Evolutionary conservation across 2,888 invertebrate genomes (phyloP).

Genomic region (Amphimallon solstitiale): DNA sequence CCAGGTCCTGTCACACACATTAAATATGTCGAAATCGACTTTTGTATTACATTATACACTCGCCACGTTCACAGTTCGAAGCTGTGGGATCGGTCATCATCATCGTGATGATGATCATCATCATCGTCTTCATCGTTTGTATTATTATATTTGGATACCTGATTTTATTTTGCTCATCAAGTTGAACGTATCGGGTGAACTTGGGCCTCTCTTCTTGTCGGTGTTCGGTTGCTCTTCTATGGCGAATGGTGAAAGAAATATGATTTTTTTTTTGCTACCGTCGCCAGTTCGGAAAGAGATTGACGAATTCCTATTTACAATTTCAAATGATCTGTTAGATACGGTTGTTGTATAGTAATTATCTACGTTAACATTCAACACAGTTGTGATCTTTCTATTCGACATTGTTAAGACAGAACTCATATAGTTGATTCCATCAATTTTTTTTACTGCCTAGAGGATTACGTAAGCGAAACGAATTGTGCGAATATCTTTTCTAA

Average conservation of each 20-base stretch:
- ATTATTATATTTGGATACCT: slow-evolving; percentile 3
- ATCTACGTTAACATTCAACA: slow-evolving; percentile 1
- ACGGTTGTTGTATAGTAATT: slow-evolving; percentile 32
- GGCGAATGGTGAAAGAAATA: slow-evolving; percentile 34
- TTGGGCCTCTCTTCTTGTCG: no score
- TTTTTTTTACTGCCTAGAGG: no score
- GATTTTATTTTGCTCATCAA: slow-evolving; percentile 11
- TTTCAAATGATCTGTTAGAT: slow-evolving; percentile 28
- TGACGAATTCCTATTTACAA: slow-evolving; percentile 22
- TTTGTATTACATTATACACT: slow-evolving; percentile 17
- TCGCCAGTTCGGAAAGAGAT: no score
- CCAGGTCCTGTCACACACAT: slow-evolving; percentile 50
- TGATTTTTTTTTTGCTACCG: slow-evolving; percentile 21
- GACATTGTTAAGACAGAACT: no score
- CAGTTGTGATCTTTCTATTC: no score
- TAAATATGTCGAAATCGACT: slow-evolving; percentile 30
- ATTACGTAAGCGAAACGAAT: no score
- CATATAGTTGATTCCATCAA: no score
- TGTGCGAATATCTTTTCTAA: no score
- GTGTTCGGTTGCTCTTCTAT: background rate
- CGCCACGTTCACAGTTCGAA: no score
- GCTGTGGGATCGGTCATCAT: no score
- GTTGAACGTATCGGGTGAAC: background rate
- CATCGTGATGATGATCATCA: no score
- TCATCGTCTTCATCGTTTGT: no score